phyloP scores from a whole-genome alignment of 2,888 invertebrate species.

The Brachyopa scutellaris region DNA sequence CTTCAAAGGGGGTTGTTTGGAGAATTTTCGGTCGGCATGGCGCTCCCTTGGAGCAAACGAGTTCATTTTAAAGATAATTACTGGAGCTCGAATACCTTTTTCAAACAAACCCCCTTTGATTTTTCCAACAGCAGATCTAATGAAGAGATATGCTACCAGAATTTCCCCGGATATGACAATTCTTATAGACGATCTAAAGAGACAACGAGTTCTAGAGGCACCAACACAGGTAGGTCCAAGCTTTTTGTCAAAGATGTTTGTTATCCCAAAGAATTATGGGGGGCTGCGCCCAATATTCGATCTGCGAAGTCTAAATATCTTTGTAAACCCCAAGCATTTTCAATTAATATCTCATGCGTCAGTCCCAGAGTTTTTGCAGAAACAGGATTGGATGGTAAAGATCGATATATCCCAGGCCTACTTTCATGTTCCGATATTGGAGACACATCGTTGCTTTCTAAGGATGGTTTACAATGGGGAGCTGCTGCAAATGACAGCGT shows the following conservation, averaged over 20 bases:
- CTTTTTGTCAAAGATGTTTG: conserved; percentile 31
- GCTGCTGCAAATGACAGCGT: conserved; percentile 19
- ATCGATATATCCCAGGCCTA: conserved; percentile 37
- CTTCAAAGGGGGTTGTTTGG: too few relatives aligned
- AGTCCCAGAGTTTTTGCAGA: conserved; percentile 36
- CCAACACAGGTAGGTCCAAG: neutral
- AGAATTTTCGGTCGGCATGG: too few relatives aligned
- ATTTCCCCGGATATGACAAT: neutral
- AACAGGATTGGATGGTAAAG: conserved; percentile 25
- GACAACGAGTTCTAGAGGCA: neutral
- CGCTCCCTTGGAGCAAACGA: too few relatives aligned
- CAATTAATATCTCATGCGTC: conserved; percentile 16
- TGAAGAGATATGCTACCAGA: neutral
- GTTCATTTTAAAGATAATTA: neutral
- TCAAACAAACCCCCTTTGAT: too few relatives aligned
- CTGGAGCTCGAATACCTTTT: neutral
- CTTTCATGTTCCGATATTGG: conserved; percentile 15
- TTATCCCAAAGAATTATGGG: neutral
- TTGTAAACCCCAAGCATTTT: conserved; percentile 26
- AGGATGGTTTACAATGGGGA: conserved; percentile 27
- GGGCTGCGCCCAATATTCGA: conserved; percentile 14
- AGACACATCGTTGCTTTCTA: conserved; percentile 14
- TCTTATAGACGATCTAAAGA: neutral
- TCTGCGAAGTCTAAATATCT: conserved; percentile 17
- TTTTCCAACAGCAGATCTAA: too few relatives aligned